These are phyloP conservation scores for Notarius quadriscutis DNA, from an alignment of 2,113 vertebrate genomes.

Conservation along the genomic window DNA sequence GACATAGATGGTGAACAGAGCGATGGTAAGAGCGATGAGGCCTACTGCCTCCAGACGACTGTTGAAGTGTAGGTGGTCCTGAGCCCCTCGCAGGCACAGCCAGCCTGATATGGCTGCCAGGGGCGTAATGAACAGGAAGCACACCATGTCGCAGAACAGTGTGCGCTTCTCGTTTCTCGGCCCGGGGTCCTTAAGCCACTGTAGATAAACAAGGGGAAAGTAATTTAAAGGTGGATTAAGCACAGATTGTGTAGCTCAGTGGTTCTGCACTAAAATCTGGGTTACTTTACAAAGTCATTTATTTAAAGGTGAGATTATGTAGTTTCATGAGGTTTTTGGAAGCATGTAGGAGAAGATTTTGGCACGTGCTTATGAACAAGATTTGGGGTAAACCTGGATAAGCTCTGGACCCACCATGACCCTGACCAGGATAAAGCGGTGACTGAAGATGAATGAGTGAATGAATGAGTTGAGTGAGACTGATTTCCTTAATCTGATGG, in stretches of 20 bases:
- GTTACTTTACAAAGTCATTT: too few relatives aligned
- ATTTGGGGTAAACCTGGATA: background rate
- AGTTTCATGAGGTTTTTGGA: too few relatives aligned
- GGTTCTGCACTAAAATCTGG: background rate
- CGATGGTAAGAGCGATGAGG: conserved; percentile 93
- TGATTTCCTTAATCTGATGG: background rate
- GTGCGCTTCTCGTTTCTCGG: conserved; percentile 92
- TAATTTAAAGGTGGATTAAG: background rate
- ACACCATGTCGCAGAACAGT: conserved; percentile 93
- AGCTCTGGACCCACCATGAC: background rate
- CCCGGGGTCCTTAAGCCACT: conserved; percentile 93
- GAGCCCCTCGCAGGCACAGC: conserved; percentile 90
- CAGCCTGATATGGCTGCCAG: conserved; percentile 93
- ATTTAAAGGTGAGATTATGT: too few relatives aligned
- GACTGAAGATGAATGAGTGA: background rate
- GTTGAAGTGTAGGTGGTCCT: conserved; percentile 91
- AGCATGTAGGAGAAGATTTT: too few relatives aligned
- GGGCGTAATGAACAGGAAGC: conserved; percentile 93
- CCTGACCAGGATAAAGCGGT: background rate
- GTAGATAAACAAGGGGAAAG: conserved; percentile 26
- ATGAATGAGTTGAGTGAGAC: background rate
- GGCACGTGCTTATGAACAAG: background rate
- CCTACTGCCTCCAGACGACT: conserved; percentile 92
- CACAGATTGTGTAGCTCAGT: background rate
- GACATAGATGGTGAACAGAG: conserved; percentile 96